Base-by-base conservation (phyloP, 2,113 vertebrate species). In the Nymphicus hollandicus region DNA sequence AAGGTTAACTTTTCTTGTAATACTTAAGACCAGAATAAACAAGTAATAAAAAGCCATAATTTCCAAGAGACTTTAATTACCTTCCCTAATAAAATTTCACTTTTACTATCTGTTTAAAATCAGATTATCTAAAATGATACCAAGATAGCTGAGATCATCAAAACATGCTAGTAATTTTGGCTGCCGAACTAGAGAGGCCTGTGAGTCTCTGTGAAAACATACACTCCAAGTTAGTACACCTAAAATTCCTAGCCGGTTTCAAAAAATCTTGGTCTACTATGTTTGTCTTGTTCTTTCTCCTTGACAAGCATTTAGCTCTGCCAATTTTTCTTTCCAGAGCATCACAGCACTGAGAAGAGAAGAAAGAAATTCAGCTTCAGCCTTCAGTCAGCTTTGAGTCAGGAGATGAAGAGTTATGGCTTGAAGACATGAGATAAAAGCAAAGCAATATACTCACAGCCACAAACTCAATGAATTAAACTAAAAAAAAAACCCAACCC, bases 371-470 rank as follows among this genome's bases (percentile, higher is more conserved):
- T 77, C 81, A 86, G 74, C 55, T 80, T 95, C 3, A 76, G 70
- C 53, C 66, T 87, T 85, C 93, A 68, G 74, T 94, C 63, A 73
- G 81, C 91, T 95, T 70, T 81, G 79, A 88, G 79, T 83, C 52
- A 89, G 79, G 31, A 96, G 93, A 91, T 88, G 91, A 83, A 95
- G 94, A 95, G 74, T 47, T 94, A 88, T 66, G 76, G 58, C 86
- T 95, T 52, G 68, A 88, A 94, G 91, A 91, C 89, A 95, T 7
- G 85, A 96, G 87, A 96, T 94, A 95, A 96, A 94, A 91, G 91
- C 74, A 83, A 88, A 93, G 94, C 89, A 92, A 91, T 96, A 95
- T 80, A 94, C 81, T 80, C 81, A 43, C 31, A 91, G 66, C 65
- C 93, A 95, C 86, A 91, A 87, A 91, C 50, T 65, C 89, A 73